These are phyloP conservation scores for Pampus argenteus DNA, from an alignment of 2,797 vertebrate genomes.

Conservation along the genomic window DNA sequence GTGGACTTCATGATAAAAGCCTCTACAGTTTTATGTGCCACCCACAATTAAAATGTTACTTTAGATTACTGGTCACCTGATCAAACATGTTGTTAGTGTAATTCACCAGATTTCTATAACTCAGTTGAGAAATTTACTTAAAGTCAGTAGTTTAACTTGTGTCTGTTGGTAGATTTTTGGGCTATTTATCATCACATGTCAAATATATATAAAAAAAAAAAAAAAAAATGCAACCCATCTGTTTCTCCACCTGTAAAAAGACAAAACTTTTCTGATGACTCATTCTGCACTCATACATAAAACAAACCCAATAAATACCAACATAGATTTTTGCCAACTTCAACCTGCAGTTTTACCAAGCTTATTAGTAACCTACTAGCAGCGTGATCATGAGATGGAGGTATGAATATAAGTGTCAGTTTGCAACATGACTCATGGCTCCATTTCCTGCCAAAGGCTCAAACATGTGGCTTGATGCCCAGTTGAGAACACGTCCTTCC, in stretches of 20 bases:
- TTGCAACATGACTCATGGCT: conserved; percentile 50
- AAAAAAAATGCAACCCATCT: conserved; percentile 24
- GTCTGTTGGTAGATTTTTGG: conserved; percentile 7
- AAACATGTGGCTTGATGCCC: conserved; percentile 65
- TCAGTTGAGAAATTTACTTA: conserved; percentile 7
- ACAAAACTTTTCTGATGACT: conserved; percentile 11
- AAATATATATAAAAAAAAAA: no score
- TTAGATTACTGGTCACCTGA: conserved; percentile 25
- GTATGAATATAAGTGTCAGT: conserved; percentile 41
- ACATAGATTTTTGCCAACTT: conserved; percentile 1
- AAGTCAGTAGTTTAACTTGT: conserved; percentile 12
- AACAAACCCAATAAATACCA: not conserved
- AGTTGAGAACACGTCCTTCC: conserved; percentile 62
- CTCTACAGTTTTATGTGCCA: not conserved
- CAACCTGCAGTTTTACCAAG: not conserved
- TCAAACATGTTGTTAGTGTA: conserved; percentile 4
- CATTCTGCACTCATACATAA: conserved; percentile 7
- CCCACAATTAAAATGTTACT: conserved; percentile 24
- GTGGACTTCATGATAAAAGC: conserved; percentile 26
- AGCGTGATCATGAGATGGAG: conserved; percentile 15
- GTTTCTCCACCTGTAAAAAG: conserved; percentile 14
- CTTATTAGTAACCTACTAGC: conserved; percentile 15
- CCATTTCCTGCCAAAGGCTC: conserved; percentile 49
- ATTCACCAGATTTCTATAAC: conserved; percentile 4
- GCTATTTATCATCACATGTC: conserved; percentile 20